Base-by-base conservation (phyloP, 2,888 invertebrate genomes). In the Chymomyza fuscimana region DNA sequence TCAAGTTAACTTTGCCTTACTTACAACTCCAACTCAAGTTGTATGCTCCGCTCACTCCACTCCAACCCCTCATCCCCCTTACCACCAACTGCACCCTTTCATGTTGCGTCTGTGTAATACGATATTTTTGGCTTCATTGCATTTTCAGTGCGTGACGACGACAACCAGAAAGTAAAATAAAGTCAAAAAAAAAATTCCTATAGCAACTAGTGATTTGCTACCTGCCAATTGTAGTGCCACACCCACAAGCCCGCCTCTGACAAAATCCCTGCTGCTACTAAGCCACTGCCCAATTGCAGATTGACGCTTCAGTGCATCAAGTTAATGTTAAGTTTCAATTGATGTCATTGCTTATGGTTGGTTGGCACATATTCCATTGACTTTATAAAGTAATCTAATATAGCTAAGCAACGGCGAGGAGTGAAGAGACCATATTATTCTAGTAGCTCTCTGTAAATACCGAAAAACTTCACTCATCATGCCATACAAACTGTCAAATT, bases 71-170 rank as follows among this genome's bases (percentile, higher is more conserved):
- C 56, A 32, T 12, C 40, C 32, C 62, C 32, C 36, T 29, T 22
- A 19, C 50, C 4, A 10, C 40, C 50, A 22, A 32, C 4, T 46
- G 1, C 32, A 32, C 32, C 6, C 32, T 32, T 32, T 32, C 40
- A 46, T 46, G 40, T 46, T 54, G 54, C 22, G 51, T 65, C 60
- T 54, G 22, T 72, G 88, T 79, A 88, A 86, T 88, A 75, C 65
- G 88, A 85, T 88, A 83, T 81, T 83, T 86, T 74, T 77, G 77
- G 80, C 86, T 86, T 87, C 80, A 87, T 79, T 86, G 88, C 77
- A 68, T 72, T 79, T 67, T 60, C 54, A 73, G 72, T 66, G 74
- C 69, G 69, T 65, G 36, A 71, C 61, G 19, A 40, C 36, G 59
- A 32, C 59, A 59, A 25, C 12, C 22, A 29, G 19, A 6, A 12